Conservation (phyloP, 2,797 vertebrate species). For the Danio jaintianensis region DNA sequence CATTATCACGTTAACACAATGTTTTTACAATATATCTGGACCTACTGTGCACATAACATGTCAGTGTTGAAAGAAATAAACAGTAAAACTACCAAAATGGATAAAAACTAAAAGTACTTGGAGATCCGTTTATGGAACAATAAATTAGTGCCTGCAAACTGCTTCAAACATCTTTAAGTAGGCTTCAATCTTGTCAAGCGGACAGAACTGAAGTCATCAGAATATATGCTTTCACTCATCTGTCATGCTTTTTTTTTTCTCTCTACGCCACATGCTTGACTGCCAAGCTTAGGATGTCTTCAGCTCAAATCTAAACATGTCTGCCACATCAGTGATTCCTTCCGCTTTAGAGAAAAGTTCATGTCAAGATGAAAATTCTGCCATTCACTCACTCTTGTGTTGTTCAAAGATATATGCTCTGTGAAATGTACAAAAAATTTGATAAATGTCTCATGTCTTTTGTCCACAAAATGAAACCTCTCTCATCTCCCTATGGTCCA, state of each 20-base stretch:
- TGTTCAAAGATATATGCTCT: not conserved
- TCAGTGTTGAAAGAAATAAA: not conserved
- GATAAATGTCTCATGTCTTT: not conserved
- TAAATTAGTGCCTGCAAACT: not conserved
- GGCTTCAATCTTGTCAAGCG: conserved; percentile 1
- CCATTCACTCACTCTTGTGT: not conserved
- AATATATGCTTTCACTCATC: conserved; percentile 6
- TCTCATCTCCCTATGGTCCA: not conserved
- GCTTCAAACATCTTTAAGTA: conserved; percentile 5
- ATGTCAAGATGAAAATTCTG: not conserved
- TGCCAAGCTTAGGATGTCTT: not conserved
- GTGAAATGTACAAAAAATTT: not conserved
- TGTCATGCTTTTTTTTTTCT: not conserved
- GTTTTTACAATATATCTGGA: not conserved
- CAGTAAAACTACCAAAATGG: not conserved
- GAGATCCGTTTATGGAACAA: not conserved
- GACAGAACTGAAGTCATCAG: conserved; percentile 1
- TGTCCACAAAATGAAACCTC: not conserved
- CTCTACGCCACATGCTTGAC: not conserved
- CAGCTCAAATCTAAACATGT: not conserved
- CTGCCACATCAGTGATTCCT: not conserved
- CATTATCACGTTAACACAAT: not conserved
- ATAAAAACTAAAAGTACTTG: not conserved
- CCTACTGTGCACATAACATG: not conserved
- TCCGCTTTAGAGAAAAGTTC: not conserved